A percentile compares a stretch with the other conserved stretches of the same genome.
Conservation (phyloP, 2,797 vertebrate species). For the Microtus obscurus region DNA sequence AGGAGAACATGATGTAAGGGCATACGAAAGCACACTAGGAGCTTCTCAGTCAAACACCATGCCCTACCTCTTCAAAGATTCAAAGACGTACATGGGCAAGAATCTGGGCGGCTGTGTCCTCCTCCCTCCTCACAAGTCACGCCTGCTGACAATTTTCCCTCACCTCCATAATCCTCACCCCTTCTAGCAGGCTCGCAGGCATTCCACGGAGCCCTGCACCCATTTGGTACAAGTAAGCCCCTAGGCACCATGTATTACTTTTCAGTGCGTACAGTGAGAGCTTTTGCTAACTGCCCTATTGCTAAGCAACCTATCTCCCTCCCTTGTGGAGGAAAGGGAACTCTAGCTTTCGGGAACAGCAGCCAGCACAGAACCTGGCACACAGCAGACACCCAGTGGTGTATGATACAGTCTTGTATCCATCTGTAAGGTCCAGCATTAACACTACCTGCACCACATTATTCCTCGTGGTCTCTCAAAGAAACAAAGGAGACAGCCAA, state of each 20-base stretch:
- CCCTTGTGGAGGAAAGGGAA: neutral
- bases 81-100: neutral
- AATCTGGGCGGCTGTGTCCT: neutral
- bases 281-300: neutral
- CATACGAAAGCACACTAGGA: neutral
- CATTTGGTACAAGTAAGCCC: neutral
- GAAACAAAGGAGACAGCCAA: neutral
- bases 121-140: neutral
- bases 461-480: neutral
- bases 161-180: neutral
- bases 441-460: neutral
- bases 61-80: neutral
- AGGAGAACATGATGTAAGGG: neutral
- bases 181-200: accelerated
- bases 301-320: neutral
- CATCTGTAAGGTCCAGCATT: neutral
- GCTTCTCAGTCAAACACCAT: neutral
- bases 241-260: neutral
- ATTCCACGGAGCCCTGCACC: neutral
- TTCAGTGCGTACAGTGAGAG: neutral
- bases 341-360: neutral
- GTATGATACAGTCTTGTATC: neutral
- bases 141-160: neutral
- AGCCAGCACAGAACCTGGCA: neutral
- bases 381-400: neutral